Evolutionary conservation across 2,797 vertebrate genomes (phyloP).

Genomic region (Micrastur ruficollis): DNA sequence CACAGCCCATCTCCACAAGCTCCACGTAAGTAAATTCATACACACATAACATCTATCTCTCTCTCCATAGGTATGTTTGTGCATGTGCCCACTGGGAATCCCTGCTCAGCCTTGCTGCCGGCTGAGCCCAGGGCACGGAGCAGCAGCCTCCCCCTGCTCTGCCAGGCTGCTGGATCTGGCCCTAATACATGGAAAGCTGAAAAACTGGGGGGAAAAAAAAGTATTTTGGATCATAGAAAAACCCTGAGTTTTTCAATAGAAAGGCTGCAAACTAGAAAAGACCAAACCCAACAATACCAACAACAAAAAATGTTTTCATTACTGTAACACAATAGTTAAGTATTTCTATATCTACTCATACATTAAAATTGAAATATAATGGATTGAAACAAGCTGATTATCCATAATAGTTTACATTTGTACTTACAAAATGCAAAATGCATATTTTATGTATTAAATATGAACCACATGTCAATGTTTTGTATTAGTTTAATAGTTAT

Average conservation of each 20-base stretch:
- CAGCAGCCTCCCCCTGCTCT: neutral
- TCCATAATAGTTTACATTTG: neutral
- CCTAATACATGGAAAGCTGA: fast-evolving
- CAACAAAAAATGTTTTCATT: neutral
- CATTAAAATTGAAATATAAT: neutral
- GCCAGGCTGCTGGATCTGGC: neutral
- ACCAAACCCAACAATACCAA: neutral
- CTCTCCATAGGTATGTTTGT: neutral
- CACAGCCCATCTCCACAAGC: neutral
- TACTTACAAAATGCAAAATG: neutral
- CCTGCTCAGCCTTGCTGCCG: neutral
- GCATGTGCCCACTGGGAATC: neutral
- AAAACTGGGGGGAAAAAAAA: fast-evolving
- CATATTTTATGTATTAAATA: neutral
- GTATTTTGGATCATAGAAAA: neutral
- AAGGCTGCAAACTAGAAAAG: neutral
- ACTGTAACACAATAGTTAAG: neutral
- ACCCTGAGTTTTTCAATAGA: neutral
- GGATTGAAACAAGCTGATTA: neutral
- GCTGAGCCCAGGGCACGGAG: neutral
- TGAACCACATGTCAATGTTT: neutral
- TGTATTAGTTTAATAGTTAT: neutral
- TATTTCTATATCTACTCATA: neutral
- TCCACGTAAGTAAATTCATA: neutral
- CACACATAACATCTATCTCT: fast-evolving